These are phyloP conservation scores for Parascotia fuliginaria DNA, from an alignment of 2,888 invertebrate species.

Conservation along the genomic window DNA sequence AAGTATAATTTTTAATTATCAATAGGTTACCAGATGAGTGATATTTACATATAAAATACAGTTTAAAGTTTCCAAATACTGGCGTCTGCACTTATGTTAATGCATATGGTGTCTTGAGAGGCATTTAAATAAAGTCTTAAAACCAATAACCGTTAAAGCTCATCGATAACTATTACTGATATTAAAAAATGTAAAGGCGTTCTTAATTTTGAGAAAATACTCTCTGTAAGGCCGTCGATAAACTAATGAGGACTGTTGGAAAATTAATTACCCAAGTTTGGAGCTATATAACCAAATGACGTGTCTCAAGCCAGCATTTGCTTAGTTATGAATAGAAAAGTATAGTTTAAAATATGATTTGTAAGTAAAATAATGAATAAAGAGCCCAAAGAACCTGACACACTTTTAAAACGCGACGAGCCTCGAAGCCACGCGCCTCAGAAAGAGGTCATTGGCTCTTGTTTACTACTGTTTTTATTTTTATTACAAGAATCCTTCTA, in stretches of 20 bases:
- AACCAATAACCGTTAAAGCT: slow-evolving; percentile 21
- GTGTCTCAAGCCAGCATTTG: too few species aligned
- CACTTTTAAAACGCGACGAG: too few species aligned
- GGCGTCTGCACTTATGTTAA: slow-evolving; percentile 12
- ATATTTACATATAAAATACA: slow-evolving; percentile 7
- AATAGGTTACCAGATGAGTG: neutral
- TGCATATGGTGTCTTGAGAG: slow-evolving; percentile 9
- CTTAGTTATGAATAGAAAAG: too few species aligned
- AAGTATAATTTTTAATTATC: neutral
- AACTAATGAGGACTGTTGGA: neutral
- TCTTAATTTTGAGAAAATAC: slow-evolving; percentile 1
- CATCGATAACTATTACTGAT: slow-evolving; percentile 13
- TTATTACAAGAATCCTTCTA: too few species aligned
- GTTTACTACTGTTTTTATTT: too few species aligned
- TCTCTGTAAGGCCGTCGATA: neutral
- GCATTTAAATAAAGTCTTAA: slow-evolving; percentile 16
- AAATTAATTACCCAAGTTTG: neutral
- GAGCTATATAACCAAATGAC: too few species aligned
- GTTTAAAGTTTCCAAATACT: neutral
- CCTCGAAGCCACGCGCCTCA: too few species aligned
- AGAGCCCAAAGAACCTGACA: too few species aligned
- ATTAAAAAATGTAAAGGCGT: slow-evolving; percentile 4
- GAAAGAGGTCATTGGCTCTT: too few species aligned
- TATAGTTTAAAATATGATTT: too few species aligned
- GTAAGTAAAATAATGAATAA: too few species aligned